Evolutionary conservation across 2,113 vertebrate genomes (phyloP).

Genomic region (Phylloscopus trochilus): DNA sequence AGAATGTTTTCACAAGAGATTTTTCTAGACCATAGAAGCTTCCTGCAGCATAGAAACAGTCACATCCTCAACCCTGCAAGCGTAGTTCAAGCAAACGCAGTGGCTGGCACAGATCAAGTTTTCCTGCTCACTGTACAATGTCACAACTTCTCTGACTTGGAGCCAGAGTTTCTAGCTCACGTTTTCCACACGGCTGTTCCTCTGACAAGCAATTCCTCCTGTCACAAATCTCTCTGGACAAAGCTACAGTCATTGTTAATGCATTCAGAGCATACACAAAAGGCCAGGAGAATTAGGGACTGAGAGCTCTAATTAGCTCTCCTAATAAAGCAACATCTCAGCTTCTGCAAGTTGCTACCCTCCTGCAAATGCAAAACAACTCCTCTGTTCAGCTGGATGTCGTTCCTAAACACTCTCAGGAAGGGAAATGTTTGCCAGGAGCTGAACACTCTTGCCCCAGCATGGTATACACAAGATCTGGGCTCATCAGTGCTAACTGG

Average conservation of each 20-base stretch:
- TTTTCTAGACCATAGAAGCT: neutral
- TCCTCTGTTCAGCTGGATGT: neutral
- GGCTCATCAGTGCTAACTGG: neutral
- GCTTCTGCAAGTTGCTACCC: neutral
- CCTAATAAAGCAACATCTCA: neutral
- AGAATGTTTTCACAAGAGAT: neutral
- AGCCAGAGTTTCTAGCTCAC: neutral
- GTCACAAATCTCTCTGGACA: neutral
- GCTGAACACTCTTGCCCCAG: neutral
- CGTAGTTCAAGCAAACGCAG: neutral
- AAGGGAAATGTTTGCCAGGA: neutral
- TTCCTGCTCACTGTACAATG: neutral
- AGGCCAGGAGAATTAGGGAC: neutral
- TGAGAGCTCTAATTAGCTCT: neutral
- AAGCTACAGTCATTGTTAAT: neutral
- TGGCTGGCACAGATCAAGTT: neutral
- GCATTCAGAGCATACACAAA: neutral
- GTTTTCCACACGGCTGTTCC: neutral
- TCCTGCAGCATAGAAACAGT: neutral
- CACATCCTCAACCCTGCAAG: neutral
- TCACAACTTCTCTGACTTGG: neutral
- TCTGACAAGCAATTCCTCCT: neutral
- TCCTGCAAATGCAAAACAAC: neutral
- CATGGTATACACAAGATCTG: neutral
- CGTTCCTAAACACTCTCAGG: neutral